phyloP scores from a whole-genome alignment of 2,888 invertebrate genomes.

The Idaea dimidiata region DNA sequence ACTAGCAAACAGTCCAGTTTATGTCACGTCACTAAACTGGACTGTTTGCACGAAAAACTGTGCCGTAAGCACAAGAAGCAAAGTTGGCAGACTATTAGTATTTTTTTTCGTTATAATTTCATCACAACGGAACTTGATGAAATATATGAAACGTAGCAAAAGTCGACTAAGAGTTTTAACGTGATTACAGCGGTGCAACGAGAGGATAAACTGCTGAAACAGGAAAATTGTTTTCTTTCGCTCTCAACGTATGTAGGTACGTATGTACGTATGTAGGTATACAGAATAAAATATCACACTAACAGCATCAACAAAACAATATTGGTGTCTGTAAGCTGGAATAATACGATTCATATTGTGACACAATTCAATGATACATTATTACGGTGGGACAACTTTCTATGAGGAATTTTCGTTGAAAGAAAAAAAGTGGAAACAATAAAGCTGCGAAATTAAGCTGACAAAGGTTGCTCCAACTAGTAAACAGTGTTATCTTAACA shows the following conservation, averaged over 20 bases:
- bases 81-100: neutral
- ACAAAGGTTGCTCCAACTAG: neutral
- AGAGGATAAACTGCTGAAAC: slow-evolving; percentile 50
- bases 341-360: slow-evolving; percentile 38
- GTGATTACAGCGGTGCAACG: slow-evolving; percentile 51
- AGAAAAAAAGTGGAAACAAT: neutral
- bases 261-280: slow-evolving; percentile 37
- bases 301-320: slow-evolving; percentile 45
- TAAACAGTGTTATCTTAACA: neutral
- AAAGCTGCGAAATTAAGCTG: neutral
- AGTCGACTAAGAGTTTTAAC: slow-evolving; percentile 41
- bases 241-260: slow-evolving; percentile 19
- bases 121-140: neutral
- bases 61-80: no score
- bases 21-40: no score
- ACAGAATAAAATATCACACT: slow-evolving; percentile 39
- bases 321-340: slow-evolving; percentile 43
- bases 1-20: no score
- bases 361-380: neutral
- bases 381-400: neutral
- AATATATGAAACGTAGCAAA: slow-evolving; percentile 31
- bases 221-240: slow-evolving; percentile 53
- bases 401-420: neutral
- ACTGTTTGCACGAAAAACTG: no score
- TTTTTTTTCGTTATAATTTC: neutral